Percentiles rank a stretch among this genome's conserved stretches.
phyloP scores from a whole-genome alignment of 92 coral and sea anemone genomes.

The Scolanthus callimorphus region DNA sequence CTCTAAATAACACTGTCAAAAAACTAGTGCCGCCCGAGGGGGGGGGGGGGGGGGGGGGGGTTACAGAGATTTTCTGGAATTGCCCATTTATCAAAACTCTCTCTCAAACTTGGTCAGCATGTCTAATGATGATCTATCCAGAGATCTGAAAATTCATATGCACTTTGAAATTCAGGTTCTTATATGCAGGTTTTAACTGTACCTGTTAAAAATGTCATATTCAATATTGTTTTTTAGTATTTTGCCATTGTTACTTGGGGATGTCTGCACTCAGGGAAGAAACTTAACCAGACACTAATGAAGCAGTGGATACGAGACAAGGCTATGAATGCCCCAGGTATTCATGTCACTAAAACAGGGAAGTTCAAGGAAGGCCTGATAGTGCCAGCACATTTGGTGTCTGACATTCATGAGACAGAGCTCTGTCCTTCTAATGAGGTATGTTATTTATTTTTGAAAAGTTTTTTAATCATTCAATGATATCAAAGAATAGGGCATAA shows the following conservation, averaged over 20 bases:
- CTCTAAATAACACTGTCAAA: too few relatives aligned
- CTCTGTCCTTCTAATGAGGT: slow-evolving; percentile 76
- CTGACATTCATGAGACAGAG: slow-evolving; percentile 65
- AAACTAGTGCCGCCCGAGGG: too few relatives aligned
- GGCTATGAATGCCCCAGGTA: slow-evolving; percentile 88
- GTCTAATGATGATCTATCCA: background rate
- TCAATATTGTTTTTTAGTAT: slow-evolving; percentile 41
- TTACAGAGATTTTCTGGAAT: too few relatives aligned
- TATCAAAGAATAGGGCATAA: too few relatives aligned
- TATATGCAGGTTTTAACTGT: background rate
- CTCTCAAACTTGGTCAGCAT: too few relatives aligned
- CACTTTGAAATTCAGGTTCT: background rate
- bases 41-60: too few relatives aligned
- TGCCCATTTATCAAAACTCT: too few relatives aligned
- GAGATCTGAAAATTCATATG: background rate
- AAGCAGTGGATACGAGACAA: slow-evolving; percentile 76
- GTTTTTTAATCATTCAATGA: too few relatives aligned
- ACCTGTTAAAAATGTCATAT: background rate
- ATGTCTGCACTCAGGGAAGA: slow-evolving; percentile 67
- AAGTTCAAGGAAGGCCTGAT: slow-evolving; percentile 55
- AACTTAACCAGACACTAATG: slow-evolving; percentile 57
- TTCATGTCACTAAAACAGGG: slow-evolving; percentile 74
- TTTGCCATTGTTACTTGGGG: slow-evolving; percentile 98
- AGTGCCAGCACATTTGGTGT: slow-evolving; percentile 60
- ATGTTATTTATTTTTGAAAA: slow-evolving; percentile 8